Evolutionary conservation across 2,888 invertebrate genomes (phyloP).

Genomic region (Erebia ligea): DNA sequence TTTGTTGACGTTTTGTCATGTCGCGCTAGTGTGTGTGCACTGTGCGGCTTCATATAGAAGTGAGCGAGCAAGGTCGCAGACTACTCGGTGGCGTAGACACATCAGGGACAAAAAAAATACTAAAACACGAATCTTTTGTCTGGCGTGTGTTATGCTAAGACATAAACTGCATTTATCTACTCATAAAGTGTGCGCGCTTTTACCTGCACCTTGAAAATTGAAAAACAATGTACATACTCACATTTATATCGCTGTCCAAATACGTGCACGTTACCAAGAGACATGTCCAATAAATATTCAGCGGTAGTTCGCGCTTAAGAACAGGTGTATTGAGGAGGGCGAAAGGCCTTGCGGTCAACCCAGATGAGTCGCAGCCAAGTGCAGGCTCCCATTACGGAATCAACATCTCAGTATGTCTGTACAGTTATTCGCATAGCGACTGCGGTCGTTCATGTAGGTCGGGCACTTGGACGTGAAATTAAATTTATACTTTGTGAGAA

Average conservation of each 20-base stretch:
- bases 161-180: too few relatives aligned
- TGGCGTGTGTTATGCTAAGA: too few relatives aligned
- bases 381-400: conserved; percentile 52
- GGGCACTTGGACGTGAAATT: conserved; percentile 68
- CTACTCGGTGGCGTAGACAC: too few relatives aligned
- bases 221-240: neutral
- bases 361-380: conserved; percentile 58
- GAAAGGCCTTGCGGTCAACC: conserved; percentile 67
- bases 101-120: too few relatives aligned
- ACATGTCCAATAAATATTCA: conserved; percentile 37
- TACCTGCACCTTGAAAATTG: too few relatives aligned
- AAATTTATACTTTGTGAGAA: conserved; percentile 68
- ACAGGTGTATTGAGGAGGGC: conserved; percentile 48
- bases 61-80: too few relatives aligned
- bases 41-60: too few relatives aligned
- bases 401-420: conserved; percentile 54
- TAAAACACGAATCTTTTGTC: too few relatives aligned
- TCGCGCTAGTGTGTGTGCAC: too few relatives aligned
- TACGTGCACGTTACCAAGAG: neutral
- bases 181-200: too few relatives aligned
- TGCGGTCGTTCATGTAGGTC: conserved; percentile 71
- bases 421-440: conserved; percentile 73
- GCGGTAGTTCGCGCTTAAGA: conserved; percentile 30
- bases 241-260: neutral
- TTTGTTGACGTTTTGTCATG: too few relatives aligned